These are phyloP conservation scores for Lophotis ruficrista DNA, from an alignment of 2,113 vertebrate genomes.

Conservation along the genomic window DNA sequence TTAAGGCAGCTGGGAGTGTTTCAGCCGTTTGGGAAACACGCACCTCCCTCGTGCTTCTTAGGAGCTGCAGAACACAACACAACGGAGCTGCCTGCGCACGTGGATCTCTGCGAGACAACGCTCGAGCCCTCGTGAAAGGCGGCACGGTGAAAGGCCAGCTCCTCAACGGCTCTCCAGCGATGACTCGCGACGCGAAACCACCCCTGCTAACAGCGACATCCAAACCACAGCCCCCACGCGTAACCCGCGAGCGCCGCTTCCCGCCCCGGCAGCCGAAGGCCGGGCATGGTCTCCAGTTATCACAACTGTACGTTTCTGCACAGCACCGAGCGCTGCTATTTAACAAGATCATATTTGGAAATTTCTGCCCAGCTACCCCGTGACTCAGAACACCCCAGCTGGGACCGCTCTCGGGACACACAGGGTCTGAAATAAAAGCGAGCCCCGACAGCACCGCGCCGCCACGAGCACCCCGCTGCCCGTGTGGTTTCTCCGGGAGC, in stretches of 20 bases:
- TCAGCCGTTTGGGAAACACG: not conserved
- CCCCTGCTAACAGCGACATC: rapidly evolving
- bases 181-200: rapidly evolving
- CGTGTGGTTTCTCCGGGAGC: conserved; percentile 27
- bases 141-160: rapidly evolving
- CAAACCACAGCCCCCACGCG: not conserved
- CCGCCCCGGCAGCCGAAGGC: not conserved
- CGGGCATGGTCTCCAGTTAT: rapidly evolving
- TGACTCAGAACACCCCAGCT: conserved; percentile 4
- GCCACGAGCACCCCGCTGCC: not conserved
- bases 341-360: not conserved
- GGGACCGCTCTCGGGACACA: not conserved
- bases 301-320: not conserved
- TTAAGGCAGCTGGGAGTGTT: not conserved
- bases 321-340: not conserved
- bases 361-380: not conserved
- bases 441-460: not conserved
- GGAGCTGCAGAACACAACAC: not conserved
- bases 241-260: not conserved
- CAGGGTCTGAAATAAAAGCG: not conserved
- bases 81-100: rapidly evolving
- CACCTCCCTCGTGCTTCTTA: rapidly evolving
- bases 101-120: too few species aligned
- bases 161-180: rapidly evolving
- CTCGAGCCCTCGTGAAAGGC: rapidly evolving